Percentiles rank a stretch among this genome's conserved stretches.
Evolutionary conservation across 2,797 vertebrate genomes (phyloP).

Genomic region (Alfaro cultratus): DNA sequence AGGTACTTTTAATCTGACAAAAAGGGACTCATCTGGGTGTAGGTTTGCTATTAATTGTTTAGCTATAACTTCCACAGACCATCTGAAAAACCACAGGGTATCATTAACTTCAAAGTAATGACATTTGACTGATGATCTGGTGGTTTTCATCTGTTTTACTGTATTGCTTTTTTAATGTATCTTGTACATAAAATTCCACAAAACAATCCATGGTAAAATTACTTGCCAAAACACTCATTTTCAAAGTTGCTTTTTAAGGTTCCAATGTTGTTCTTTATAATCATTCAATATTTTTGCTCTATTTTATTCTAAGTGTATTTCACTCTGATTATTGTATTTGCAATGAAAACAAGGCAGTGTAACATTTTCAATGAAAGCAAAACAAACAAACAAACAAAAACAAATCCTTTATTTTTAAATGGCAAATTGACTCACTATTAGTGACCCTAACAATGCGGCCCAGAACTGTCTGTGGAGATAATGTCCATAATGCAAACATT

Average conservation of each 20-base stretch:
- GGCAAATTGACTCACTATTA: neutral
- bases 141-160: neutral
- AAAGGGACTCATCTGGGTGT: no score
- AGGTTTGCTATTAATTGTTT: neutral
- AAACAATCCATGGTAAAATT: neutral
- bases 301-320: neutral
- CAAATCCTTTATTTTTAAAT: neutral
- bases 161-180: neutral
- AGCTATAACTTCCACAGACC: neutral
- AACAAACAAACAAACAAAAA: neutral
- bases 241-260: neutral
- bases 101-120: neutral
- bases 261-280: no score
- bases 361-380: neutral
- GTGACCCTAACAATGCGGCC: neutral
- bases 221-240: neutral
- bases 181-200: neutral
- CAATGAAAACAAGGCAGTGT: neutral
- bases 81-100: no score
- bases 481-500: neutral
- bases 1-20: no score
- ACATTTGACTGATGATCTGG: no score
- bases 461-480: neutral
- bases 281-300: neutral
- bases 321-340: neutral